These are phyloP conservation scores for Ondatra zibethicus DNA, from an alignment of 2,113 vertebrate genomes.

Conservation along the genomic window DNA sequence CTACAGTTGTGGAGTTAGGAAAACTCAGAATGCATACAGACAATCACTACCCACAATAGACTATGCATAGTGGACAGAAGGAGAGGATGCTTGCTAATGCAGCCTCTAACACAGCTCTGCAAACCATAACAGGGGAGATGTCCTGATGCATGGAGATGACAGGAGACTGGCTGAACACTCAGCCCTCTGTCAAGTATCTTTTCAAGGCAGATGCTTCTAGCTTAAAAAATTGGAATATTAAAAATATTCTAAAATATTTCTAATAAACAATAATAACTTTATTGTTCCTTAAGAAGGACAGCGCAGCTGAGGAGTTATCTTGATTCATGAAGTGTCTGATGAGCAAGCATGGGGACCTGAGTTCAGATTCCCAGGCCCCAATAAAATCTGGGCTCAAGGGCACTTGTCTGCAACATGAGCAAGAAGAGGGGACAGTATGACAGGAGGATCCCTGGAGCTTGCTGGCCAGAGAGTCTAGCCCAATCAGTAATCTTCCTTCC, in stretches of 20 bases:
- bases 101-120: not conserved
- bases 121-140: slow-evolving; percentile 4
- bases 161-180: slow-evolving; percentile 1
- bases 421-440: accelerated
- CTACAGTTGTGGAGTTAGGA: slow-evolving; percentile 38
- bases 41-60: not conserved
- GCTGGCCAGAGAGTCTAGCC: not conserved
- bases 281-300: not conserved
- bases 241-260: slow-evolving; percentile 1
- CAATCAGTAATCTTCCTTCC: not conserved
- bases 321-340: not conserved
- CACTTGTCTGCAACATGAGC: not conserved
- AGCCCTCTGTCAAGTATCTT: not conserved
- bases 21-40: not conserved
- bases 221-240: slow-evolving; percentile 6
- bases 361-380: not conserved
- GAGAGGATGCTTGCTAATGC: slow-evolving; percentile 6
- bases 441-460: not conserved
- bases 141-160: not conserved
- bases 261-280: not conserved
- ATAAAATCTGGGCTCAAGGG: not conserved
- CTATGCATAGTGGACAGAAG: not conserved
- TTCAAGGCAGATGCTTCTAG: slow-evolving; percentile 6
- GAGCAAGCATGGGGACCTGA: not conserved
- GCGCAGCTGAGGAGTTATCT: not conserved